Conservation (phyloP, 2,888 invertebrate species). For the Lycocerus yunnanus region DNA sequence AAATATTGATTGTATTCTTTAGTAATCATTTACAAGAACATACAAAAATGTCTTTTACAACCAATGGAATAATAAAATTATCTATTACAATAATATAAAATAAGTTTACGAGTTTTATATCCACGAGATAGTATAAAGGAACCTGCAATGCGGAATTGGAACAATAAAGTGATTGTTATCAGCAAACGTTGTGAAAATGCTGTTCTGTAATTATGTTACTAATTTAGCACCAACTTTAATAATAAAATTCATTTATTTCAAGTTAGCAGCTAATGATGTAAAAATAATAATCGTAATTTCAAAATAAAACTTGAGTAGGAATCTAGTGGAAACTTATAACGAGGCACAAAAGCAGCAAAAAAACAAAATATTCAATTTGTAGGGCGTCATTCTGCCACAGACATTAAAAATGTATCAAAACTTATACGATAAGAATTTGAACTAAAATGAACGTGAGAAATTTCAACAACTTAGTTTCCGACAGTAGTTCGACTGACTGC, state of each 20-base stretch:
- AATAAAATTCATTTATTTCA: not conserved
- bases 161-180: conserved; percentile 11
- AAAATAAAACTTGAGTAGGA: not conserved
- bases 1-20: conserved; percentile 5
- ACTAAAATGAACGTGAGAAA: not conserved
- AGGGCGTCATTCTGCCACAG: not conserved
- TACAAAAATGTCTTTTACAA: not conserved
- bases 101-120: not conserved
- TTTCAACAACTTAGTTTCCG: not conserved
- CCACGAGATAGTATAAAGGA: not conserved
- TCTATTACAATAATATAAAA: not conserved
- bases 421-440: not conserved
- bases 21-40: not conserved
- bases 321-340: too few relatives aligned
- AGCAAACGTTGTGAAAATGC: not conserved
- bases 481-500: not conserved
- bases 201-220: not conserved
- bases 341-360: not conserved
- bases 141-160: conserved; percentile 15
- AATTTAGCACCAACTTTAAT: not conserved
- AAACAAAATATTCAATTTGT: not conserved
- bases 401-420: not conserved
- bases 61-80: not conserved
- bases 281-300: not conserved
- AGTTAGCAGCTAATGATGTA: not conserved